Evolutionary conservation across 2,797 vertebrate species (phyloP), one percentile per base, ranked within the genome.

Genomic region (Huso huso): DNA sequence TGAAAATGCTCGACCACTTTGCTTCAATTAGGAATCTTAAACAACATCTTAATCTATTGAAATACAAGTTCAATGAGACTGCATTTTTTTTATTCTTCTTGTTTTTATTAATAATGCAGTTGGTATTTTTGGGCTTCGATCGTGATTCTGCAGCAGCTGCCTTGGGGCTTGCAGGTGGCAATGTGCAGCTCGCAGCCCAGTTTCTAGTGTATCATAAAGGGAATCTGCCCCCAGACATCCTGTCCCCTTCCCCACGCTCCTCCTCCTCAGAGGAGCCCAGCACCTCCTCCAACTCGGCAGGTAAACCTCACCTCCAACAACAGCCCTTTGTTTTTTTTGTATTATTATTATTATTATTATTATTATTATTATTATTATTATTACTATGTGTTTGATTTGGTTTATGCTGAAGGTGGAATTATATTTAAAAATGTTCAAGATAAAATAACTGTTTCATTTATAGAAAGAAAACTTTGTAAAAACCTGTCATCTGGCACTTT

Each of bases 51-150:
- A 37, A 37, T 37, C 37, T 37, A 37, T 37, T 37, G 3, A 37
- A 37, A 37, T 37, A 37, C 37, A 37, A 37, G 37, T 37, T 37
- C 37, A 37, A 5, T 37, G 5, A 37, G 37, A 70, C 12, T 63
- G 12, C 52, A 52, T 60, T 51, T n/a, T n/a, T 37, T 1, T 8
- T 8, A 11, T 2, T 48, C n/a, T 2, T 48, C 15, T 49, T 66
- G 1, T 62, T 49, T 37, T 7, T 13, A 61, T 12, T 7, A 10
- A 4, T 64, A 60, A 48, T 72, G 10, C 68, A 98, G 95, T 72
- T 98, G 77, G 58, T 86, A 15, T 96, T 93, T 52, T 77, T 94
- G 78, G 95, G 95, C 3, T 98, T 97, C 13, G 84, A 91, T 50
- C 65, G 70, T 1, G 83, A 75, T 1, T 74, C 77, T 0, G 89